These are phyloP conservation scores for Novumbra hubbsi DNA, from an alignment of 2,797 vertebrate genomes.

Conservation along the genomic window DNA sequence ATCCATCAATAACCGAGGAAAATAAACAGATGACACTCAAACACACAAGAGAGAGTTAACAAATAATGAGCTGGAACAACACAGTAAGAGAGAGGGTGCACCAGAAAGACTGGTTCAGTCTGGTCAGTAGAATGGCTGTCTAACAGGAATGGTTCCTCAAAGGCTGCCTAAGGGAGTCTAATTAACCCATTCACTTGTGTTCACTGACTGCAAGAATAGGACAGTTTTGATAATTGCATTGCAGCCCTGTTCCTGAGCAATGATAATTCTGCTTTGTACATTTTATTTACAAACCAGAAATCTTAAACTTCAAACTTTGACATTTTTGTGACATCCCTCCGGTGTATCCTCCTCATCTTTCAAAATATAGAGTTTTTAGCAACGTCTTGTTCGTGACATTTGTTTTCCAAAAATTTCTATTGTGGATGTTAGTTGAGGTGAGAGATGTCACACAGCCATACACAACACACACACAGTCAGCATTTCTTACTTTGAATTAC, in stretches of 20 bases:
- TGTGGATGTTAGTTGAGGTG: neutral
- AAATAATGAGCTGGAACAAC: neutral
- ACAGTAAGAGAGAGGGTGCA: neutral
- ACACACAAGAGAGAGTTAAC: neutral
- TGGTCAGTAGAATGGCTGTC: neutral
- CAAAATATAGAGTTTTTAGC: too few relatives aligned
- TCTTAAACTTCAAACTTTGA: too few relatives aligned
- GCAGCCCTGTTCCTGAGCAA: too few relatives aligned
- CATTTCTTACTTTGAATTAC: constrained; percentile 91
- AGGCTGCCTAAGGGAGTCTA: neutral
- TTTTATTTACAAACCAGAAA: too few relatives aligned
- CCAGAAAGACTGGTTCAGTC: neutral
- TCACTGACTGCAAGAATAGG: neutral
- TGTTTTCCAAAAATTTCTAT: too few relatives aligned
- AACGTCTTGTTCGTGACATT: too few relatives aligned
- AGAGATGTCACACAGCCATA: neutral
- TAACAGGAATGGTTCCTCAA: neutral
- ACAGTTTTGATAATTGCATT: neutral
- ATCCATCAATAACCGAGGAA: neutral
- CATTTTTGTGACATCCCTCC: too few relatives aligned
- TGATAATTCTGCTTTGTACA: too few relatives aligned
- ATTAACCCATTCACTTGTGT: neutral
- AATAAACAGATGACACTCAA: neutral
- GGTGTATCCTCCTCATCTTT: too few relatives aligned
- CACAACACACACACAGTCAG: neutral